Evolutionary conservation across 2,888 invertebrate genomes (phyloP).

Genomic region (Rotaria magnacalcarata): DNA sequence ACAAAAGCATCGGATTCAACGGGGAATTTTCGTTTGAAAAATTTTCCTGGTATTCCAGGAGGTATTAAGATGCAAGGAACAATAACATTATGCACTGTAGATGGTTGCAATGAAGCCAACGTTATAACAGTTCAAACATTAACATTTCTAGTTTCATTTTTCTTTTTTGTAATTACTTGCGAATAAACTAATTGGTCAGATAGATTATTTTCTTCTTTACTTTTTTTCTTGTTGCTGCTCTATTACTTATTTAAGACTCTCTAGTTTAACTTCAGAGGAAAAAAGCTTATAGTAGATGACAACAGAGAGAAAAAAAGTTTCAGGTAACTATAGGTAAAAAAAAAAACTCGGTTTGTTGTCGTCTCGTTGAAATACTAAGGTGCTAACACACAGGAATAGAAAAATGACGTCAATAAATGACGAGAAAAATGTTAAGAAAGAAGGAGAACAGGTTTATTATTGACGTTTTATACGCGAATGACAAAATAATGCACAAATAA

Average conservation of each 20-base stretch:
- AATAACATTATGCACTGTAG: not conserved
- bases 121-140: not conserved
- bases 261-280: not conserved
- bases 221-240: not conserved
- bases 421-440: not conserved
- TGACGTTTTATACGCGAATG: not conserved
- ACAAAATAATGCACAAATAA: not conserved
- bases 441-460: slow-evolving; percentile 1
- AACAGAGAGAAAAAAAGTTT: not conserved
- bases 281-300: not conserved
- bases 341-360: not conserved
- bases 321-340: not conserved
- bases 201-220: not conserved
- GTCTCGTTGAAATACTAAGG: not conserved
- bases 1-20: not conserved
- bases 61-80: not conserved
- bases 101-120: slow-evolving; percentile 5
- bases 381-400: not conserved
- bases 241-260: not conserved
- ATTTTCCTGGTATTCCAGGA: not conserved
- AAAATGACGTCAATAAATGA: not conserved
- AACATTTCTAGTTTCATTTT: not conserved
- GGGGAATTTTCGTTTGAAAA: slow-evolving; percentile 9
- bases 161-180: not conserved
- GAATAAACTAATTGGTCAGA: slow-evolving; percentile 1